Evolutionary conservation across 1,140 invertebrate species (phyloP).

Genomic region (Drosophila kohkoa): DNA sequence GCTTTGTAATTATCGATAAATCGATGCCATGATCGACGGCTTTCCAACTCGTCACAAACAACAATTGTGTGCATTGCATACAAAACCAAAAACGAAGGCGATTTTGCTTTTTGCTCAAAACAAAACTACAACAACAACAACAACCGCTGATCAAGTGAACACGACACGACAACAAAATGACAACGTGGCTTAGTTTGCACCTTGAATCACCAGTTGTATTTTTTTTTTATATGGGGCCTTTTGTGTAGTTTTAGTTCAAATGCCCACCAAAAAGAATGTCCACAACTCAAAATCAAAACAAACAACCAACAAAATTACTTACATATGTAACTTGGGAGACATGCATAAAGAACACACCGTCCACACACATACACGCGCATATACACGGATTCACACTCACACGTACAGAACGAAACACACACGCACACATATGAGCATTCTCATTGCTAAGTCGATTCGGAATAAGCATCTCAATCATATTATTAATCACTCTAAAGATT

Average conservation of each 20-base stretch:
- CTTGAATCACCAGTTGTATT: constrained; percentile 32
- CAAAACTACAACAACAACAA: background rate
- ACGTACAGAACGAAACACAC: constrained; percentile 20
- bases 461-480: constrained; percentile 50
- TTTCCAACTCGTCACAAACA: background rate
- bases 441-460: constrained; percentile 79
- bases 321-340: constrained; percentile 19
- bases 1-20: background rate
- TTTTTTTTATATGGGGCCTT: constrained; percentile 3
- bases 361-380: constrained; percentile 37
- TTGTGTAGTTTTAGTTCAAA: constrained; percentile 28
- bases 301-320: constrained; percentile 3
- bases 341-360: constrained; percentile 14
- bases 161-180: constrained; percentile 30
- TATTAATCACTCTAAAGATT: constrained; percentile 43
- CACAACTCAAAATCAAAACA: constrained; percentile 20
- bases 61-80: background rate
- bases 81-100: background rate
- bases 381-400: constrained; percentile 17
- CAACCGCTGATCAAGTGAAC: constrained; percentile 11
- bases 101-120: constrained; percentile 12
- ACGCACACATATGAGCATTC: constrained; percentile 75
- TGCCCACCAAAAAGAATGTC: constrained; percentile 16
- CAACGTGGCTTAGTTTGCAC: constrained; percentile 67
- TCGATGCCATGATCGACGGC: background rate